Evolutionary conservation across 2,113 vertebrate species (phyloP), one percentile per base, ranked within the genome.

Genomic region (Platysteira castanea): DNA sequence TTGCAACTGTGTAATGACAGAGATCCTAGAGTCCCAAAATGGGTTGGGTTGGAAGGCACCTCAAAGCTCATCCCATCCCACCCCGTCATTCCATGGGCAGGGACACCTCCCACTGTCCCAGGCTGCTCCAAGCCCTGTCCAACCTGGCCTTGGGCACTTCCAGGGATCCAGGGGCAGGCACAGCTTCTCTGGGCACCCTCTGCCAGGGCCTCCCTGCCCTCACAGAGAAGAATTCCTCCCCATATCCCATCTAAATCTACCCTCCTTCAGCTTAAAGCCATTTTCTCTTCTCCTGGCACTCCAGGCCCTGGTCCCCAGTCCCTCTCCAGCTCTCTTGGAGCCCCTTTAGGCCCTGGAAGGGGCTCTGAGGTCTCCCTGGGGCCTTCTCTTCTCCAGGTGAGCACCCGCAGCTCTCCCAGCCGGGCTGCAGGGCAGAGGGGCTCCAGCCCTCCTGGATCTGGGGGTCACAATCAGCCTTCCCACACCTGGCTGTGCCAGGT

Each of bases 81-180:
- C 18, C 14, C 33, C 33, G 46, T n/a, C n/a, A n/a, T n/a, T n/a
- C 33, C 39, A 46, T 24, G 23, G 28, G 8, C 53, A 77, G 63
- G 65, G 30, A 26, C 41, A 64, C 11, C 35, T 88, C 0, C 37
- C 44, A 44, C 44, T 6, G 0, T 27, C 59, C 44, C 68, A 65
- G 50, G 50, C 0, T 44, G 27, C 31, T 57, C 76, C 67, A 2
- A 64, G 3, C 21, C 31, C 30, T 0, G 0, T 64, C 59, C 67
- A 81, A 0, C 68, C 59, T 44, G 52, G 68, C 27, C 37, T 39
- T 52, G 68, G 44, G 0, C 31, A 65, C 52, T 67, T 0, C 44
- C 68, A 67, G 68, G 68, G 52, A 39, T 89, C 47, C 81, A 84
- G 86, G 37, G 37, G 26, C 57, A 88, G 50, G 42, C 85, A 10